These are phyloP conservation scores for Hemistola chrysoprasaria DNA, from an alignment of 2,888 invertebrate species.

Conservation along the genomic window DNA sequence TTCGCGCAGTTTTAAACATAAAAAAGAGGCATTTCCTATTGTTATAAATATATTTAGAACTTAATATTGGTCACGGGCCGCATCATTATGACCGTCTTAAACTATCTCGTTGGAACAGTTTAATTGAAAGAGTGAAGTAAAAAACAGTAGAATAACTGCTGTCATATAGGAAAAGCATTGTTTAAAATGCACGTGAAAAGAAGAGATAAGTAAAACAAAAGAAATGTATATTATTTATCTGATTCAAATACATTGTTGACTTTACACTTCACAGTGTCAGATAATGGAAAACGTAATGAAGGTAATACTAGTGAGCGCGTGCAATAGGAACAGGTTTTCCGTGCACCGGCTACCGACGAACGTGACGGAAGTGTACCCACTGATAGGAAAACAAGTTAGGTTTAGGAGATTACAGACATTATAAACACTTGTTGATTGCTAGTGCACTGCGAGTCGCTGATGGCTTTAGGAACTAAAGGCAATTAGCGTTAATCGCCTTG, in stretches of 20 bases:
- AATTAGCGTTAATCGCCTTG: conserved; percentile 51
- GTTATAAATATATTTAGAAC: too few relatives aligned
- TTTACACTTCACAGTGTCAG: conserved; percentile 10
- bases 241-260: conserved; percentile 7
- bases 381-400: conserved; percentile 55
- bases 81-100: too few relatives aligned
- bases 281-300: conserved; percentile 35
- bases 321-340: conserved; percentile 51
- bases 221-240: conserved; percentile 16
- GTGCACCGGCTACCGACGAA: conserved; percentile 28
- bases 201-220: conserved; percentile 24
- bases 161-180: conserved; percentile 19
- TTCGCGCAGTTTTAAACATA: too few relatives aligned
- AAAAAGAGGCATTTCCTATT: too few relatives aligned
- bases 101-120: too few relatives aligned
- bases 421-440: conserved; percentile 61
- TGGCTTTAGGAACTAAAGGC: conserved; percentile 58
- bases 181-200: conserved; percentile 11
- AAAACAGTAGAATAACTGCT: too few relatives aligned
- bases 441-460: conserved; percentile 52
- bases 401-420: conserved; percentile 60
- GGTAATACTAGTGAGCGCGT: conserved; percentile 43
- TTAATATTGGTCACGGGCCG: too few relatives aligned
- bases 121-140: too few relatives aligned
- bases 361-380: conserved; percentile 56